Evolutionary conservation across 2,888 invertebrate genomes (phyloP), one percentile per base, ranked within the genome.

Genomic region (Tetramorium bicarinatum): DNA sequence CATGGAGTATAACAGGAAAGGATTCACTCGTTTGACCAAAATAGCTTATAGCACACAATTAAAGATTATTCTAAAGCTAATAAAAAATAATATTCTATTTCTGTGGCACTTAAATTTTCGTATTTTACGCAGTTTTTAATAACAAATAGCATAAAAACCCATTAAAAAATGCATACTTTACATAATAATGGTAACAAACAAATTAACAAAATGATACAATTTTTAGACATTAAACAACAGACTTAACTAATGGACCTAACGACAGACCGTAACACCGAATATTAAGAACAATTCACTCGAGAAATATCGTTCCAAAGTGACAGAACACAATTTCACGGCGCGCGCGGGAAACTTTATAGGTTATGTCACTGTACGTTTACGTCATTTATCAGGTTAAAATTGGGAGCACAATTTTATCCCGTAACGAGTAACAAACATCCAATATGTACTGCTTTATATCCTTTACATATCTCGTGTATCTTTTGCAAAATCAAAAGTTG

Each of bases 281-380:
- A 21, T 21, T 21, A 21, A 49, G 34, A 56, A 54, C 21, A 71
- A 18, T 11, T 21, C 21, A 34, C 38, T 9, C 9, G 2, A 9
- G 13, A 54, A 34, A 0, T 13, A 38, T 72, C 3, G 6, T 29
- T 61, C 8, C 9, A 38, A 54, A 21, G 21, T 38, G 7, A 0
- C 21, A 72, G 13, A 72, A 72, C 15, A 25, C 4, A 41, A 4
- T 41, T 25, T 41, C 13, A 41, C 25, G 34, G 21, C n/a, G 34
- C 62, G 64, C 41, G 64, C 41, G 71, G 56, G 38, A 71, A 71
- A 56, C 1, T 18, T 72, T 59, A 18, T 18, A 59, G 72, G 38
- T 72, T 72, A 59, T 18, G 2, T 38, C 13, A 7, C 0, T 13
- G 8, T 18, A 21, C 7, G 4, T 2, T 41, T 41, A 13, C 3